A percentile compares a stretch with the other conserved stretches of the same genome.
These are phyloP conservation scores for Psilopogon haemacephalus DNA, from an alignment of 2,113 vertebrate genomes.

Conservation along the genomic window DNA sequence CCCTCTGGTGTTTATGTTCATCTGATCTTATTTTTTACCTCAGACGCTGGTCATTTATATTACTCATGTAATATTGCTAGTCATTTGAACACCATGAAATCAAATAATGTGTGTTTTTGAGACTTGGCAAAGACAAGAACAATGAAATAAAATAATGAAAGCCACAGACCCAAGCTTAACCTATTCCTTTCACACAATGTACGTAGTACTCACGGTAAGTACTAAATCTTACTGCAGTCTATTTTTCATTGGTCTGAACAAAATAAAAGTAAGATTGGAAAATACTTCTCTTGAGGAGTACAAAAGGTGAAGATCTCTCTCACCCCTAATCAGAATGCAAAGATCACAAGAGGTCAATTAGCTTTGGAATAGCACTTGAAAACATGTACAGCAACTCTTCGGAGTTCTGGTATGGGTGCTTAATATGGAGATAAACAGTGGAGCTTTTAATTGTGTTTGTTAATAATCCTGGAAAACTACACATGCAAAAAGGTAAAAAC, in stretches of 20 bases:
- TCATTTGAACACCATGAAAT: constrained; percentile 1
- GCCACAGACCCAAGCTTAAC: not conserved
- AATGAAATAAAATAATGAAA: not conserved
- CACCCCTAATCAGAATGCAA: not conserved
- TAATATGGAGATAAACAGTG: not conserved
- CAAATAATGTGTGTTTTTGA: constrained; percentile 8
- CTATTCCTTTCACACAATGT: not conserved
- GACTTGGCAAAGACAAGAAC: not conserved
- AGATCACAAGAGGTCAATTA: not conserved
- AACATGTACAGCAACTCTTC: not conserved
- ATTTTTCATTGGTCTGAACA: not conserved
- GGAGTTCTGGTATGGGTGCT: not conserved
- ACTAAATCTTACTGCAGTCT: not conserved
- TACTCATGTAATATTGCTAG: not conserved
- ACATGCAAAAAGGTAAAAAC: not conserved
- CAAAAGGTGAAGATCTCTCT: not conserved
- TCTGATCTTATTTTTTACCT: not conserved
- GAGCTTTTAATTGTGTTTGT: not conserved
- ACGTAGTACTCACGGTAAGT: accelerated
- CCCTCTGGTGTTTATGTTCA: constrained; percentile 26
- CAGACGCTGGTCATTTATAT: not conserved
- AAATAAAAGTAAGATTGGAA: not conserved
- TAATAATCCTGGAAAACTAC: not conserved
- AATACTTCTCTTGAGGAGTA: not conserved
- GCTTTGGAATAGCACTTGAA: not conserved